These are phyloP conservation scores for Limanda limanda DNA, from an alignment of 2,113 vertebrate genomes.

Conservation along the genomic window DNA sequence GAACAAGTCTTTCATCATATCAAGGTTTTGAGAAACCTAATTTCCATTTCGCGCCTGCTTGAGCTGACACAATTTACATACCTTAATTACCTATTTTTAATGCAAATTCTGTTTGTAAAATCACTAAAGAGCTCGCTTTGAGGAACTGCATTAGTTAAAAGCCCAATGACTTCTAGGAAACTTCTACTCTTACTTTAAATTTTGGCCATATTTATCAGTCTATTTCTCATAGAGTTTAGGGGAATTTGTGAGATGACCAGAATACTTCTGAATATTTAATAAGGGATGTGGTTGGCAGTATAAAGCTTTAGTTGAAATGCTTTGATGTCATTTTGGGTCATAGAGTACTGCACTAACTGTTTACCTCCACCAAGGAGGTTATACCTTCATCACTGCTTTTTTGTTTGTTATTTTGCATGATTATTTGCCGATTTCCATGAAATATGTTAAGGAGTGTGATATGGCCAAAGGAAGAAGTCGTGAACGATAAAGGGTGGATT, in stretches of 20 bases:
- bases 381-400: too few relatives aligned
- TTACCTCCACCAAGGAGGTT: too few relatives aligned
- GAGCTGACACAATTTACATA: background rate
- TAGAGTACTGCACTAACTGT: too few relatives aligned
- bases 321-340: background rate
- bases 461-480: too few relatives aligned
- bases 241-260: background rate
- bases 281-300: background rate
- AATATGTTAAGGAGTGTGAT: too few relatives aligned
- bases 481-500: too few relatives aligned
- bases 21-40: background rate
- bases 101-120: background rate
- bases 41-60: background rate
- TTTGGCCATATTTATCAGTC: background rate
- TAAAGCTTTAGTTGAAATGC: background rate
- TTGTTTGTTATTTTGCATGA: too few relatives aligned
- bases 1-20: background rate
- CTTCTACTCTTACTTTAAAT: background rate
- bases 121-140: too few relatives aligned
- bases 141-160: background rate
- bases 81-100: background rate
- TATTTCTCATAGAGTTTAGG: background rate
- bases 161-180: background rate
- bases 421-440: too few relatives aligned
- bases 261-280: background rate